Base-by-base conservation (phyloP, 2,797 vertebrate genomes). In the Sciurus vulgaris region DNA sequence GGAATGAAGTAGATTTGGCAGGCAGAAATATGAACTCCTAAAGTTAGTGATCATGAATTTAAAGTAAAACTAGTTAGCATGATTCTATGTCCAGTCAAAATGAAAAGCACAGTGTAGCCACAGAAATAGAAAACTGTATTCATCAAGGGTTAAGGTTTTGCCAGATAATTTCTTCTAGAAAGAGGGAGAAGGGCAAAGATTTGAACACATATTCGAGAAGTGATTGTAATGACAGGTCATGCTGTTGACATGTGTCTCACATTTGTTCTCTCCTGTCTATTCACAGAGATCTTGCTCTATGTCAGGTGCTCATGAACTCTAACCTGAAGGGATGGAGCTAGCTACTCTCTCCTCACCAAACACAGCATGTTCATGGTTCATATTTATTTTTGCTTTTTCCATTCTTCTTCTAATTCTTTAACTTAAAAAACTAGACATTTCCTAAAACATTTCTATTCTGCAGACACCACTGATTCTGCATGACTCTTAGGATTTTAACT, bases 401-500 rank as follows among this genome's bases (percentile, higher is more conserved):
- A 51, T 49, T 82, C 70, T 91, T 38, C 41, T 59, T 30, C 30
- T 67, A 41, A 86, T 49, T 74, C 74, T 26, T 76, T 92, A 56
- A 33, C 54, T 93, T 85, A 47, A 77, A 59, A 38, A 95, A 87
- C 28, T 47, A 91, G 30, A 92, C 24, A 74, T 63, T 89, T 79
- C 59, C 85, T 85, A 70, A 14, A 86, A 77, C 69, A 74, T 74
- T 76, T 93, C n/a, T 89, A n/a, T 89, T 81, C 51, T 51, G 49
- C 35, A 74, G 59, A 12, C 35, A 92, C 33, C 5, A 44, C 11
- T 59, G 17, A 63, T 69, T 61, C 44, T 70, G 51, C 8, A 63
- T 7, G 35, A 77, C 47, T 89, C 59, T 41, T 70, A 86, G 74
- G 92, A 92, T 77, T 91, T 85, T 86, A 92, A 89, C 24, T 92